Evolutionary conservation across 2,113 vertebrate species (phyloP).

Genomic region (Oenanthe oenanthe): DNA sequence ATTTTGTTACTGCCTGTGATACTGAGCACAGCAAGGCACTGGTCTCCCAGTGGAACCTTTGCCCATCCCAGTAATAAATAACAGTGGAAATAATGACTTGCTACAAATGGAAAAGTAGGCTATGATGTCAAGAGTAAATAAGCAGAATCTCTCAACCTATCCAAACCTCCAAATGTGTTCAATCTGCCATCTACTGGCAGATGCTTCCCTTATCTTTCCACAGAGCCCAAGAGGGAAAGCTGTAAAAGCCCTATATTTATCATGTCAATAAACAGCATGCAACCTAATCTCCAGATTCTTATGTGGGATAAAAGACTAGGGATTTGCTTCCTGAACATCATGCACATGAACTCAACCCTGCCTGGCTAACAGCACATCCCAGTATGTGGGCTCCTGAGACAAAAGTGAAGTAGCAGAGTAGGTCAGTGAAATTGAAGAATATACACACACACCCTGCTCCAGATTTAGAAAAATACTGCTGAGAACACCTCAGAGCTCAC

Average conservation of each 20-base stretch:
- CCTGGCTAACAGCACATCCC: neutral
- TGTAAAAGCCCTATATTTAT: neutral
- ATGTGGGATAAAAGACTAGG: neutral
- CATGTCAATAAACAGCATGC: fast-evolving
- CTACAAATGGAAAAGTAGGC: constrained; percentile 32
- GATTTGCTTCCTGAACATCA: neutral
- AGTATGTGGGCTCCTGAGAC: neutral
- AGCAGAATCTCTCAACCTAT: neutral
- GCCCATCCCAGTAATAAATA: neutral
- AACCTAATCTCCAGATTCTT: neutral
- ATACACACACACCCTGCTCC: neutral
- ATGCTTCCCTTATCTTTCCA: neutral
- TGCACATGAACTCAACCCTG: neutral
- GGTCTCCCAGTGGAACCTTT: neutral
- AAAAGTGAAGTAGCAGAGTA: neutral
- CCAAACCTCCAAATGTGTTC: neutral
- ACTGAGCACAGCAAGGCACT: neutral
- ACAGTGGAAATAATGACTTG: constrained; percentile 8
- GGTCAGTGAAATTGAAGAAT: neutral
- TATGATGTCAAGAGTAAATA: constrained; percentile 1
- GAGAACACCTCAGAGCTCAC: neutral
- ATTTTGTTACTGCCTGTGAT: neutral
- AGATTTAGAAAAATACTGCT: neutral
- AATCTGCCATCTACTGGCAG: constrained; percentile 65
- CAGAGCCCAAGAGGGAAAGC: neutral